A percentile compares a stretch with the other conserved stretches of the same genome.
These are phyloP conservation scores for Parauchenoglanis ngamensis DNA, from an alignment of 2,797 vertebrate genomes.

Conservation along the genomic window DNA sequence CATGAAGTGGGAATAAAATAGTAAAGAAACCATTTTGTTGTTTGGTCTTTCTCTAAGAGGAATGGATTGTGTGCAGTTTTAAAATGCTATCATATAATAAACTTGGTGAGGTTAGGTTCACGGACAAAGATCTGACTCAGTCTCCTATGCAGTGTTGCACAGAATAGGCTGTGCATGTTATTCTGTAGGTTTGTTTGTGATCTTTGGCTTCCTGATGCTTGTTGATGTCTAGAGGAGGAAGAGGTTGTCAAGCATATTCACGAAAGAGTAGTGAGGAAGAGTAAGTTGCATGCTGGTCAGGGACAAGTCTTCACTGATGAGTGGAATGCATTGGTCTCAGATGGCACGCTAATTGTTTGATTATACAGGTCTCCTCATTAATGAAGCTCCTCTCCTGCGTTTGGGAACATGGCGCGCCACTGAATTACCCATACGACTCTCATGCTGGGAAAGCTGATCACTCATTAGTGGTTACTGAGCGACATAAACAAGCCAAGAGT, in stretches of 20 bases:
- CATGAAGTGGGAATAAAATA: background rate
- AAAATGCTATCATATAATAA: background rate
- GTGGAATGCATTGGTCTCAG: slow-evolving; percentile 85
- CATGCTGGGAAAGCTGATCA: slow-evolving; percentile 99
- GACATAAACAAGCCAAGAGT: slow-evolving; percentile 88
- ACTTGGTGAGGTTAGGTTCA: background rate
- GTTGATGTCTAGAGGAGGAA: slow-evolving; percentile 54
- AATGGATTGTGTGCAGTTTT: background rate
- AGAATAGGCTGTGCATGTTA: background rate
- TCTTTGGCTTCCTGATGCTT: slow-evolving; percentile 34
- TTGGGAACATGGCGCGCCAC: slow-evolving; percentile 94
- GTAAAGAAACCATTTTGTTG: background rate
- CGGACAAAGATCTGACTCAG: background rate
- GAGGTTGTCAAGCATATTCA: slow-evolving; percentile 70
- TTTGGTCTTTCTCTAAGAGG: background rate
- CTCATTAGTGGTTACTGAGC: slow-evolving; percentile 99
- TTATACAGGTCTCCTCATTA: slow-evolving; percentile 99
- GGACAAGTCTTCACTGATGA: slow-evolving; percentile 88
- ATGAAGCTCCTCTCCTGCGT: slow-evolving; percentile 97
- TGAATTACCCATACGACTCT: slow-evolving; percentile 98
- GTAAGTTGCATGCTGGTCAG: slow-evolving; percentile 45
- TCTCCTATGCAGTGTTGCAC: background rate
- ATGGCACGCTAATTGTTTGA: slow-evolving; percentile 98
- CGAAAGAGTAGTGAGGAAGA: slow-evolving; percentile 64
- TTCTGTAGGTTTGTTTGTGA: slow-evolving; percentile 1